These are phyloP conservation scores for Struthidea cinerea DNA, from an alignment of 2,113 vertebrate species.

Conservation along the genomic window DNA sequence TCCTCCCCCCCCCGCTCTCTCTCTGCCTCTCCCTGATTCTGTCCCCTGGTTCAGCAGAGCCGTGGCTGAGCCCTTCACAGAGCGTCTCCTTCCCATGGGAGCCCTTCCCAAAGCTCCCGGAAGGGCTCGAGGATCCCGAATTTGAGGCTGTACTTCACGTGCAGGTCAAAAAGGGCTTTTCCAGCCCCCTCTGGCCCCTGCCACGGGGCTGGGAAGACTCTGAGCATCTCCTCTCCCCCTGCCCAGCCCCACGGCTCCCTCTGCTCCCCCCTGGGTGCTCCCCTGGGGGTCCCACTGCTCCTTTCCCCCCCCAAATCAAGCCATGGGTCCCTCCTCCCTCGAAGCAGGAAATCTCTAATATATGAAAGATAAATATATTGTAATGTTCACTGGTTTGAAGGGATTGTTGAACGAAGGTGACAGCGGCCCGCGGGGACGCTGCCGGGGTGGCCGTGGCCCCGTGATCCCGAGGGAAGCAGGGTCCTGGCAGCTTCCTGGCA, in stretches of 20 bases:
- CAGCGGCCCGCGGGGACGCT: neutral
- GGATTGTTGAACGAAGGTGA: constrained; percentile 37
- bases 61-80: neutral
- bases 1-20: neutral
- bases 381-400: constrained; percentile 32
- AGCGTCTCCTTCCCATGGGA: neutral
- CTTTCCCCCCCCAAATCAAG: neutral
- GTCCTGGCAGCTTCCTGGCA: neutral
- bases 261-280: neutral
- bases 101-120: neutral
- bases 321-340: neutral
- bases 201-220: neutral
- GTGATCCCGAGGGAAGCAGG: neutral
- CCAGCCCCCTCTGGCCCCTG: neutral
- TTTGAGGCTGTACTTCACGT: neutral
- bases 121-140: neutral
- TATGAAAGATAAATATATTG: constrained; percentile 48
- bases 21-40: neutral
- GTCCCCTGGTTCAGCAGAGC: neutral
- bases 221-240: neutral
- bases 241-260: neutral
- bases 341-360: constrained; percentile 42
- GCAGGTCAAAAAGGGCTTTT: neutral
- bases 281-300: neutral
- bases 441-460: fast-evolving